Percentiles rank a stretch among this genome's conserved stretches.
Conservation (phyloP, 2,113 vertebrate species). For the Eretmodus cyanostictus region DNA sequence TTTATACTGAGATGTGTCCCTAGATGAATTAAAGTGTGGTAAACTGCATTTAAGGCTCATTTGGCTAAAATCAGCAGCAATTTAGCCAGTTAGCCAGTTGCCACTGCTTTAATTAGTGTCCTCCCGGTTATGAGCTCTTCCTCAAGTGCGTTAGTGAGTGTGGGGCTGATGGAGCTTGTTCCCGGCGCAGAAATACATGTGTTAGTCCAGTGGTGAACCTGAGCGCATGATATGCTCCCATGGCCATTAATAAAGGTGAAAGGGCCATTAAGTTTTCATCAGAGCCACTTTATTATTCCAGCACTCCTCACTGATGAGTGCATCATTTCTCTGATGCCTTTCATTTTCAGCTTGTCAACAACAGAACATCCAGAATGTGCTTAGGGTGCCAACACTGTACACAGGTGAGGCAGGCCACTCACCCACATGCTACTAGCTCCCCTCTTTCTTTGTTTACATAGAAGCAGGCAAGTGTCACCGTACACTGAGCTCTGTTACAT, state of each 20-base stretch:
- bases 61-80: conserved; percentile 11
- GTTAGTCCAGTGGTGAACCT: conserved; percentile 16
- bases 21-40: background rate
- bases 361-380: background rate
- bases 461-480: background rate
- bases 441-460: background rate
- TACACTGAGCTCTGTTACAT: background rate
- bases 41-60: background rate
- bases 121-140: background rate
- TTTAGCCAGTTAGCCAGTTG: background rate
- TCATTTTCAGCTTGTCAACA: conserved; percentile 32
- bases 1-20: background rate
- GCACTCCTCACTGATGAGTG: conserved; percentile 71
- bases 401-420: background rate
- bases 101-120: conserved; percentile 14
- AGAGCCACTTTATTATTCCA: conserved; percentile 63
- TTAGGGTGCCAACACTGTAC: background rate
- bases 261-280: conserved; percentile 81
- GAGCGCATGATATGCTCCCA: background rate
- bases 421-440: background rate
- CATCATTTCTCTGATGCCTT: conserved; percentile 50
- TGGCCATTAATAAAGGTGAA: conserved; percentile 64
- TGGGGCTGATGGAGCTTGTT: conserved; percentile 9
- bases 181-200: background rate
- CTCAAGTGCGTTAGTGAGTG: background rate